Evolutionary conservation across 2,113 vertebrate species (phyloP), one percentile per base, ranked within the genome.

Genomic region (Gadus chalcogrammus): DNA sequence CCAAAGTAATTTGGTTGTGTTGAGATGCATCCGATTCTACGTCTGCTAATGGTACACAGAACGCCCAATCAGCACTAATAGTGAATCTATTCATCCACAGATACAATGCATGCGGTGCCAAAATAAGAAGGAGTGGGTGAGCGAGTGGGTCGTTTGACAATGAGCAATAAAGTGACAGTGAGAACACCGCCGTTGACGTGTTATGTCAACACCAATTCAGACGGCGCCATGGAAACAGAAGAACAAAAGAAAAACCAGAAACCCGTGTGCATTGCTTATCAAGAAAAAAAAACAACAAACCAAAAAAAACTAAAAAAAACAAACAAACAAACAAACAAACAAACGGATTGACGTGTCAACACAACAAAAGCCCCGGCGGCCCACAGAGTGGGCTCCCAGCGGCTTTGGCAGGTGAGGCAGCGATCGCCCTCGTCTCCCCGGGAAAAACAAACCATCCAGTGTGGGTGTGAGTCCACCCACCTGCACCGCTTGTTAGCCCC

Each of bases 401-500:
- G 77, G n/a, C 73, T 83, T 78, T 24, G 42, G 42, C 9, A 48
- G 72, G 66, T 81, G 75, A 85, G 74, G 76, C 81, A 73, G 85
- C 65, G 85, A 48, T 48, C 42, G 42, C 9, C 84, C 83, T 76
- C 83, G 77, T 78, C 82, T 89, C 85, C 85, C 81, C 80, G 81
- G 84, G 84, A 84, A 88, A 88, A 87, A 85, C 82, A 48, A 48
- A 48, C 88, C 85, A 82, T 81, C 79, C 78, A 75, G 79, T 81
- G 91, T 88, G 72, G 90, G 89, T 89, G 91, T 87, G 80, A 80
- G 87, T 85, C 89, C 91, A 89, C 92, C 92, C 90, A 92, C 91
- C 82, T 87, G 85, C 83, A 82, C 83, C 75, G 79, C 79, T 84
- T 74, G 85, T 89, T 87, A 85, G 79, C 42, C 84, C 83, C 82